Percentiles rank a stretch among this genome's conserved stretches.
Conservation (phyloP, 2,888 invertebrate genomes). For the Hypselothyrea guttata region DNA sequence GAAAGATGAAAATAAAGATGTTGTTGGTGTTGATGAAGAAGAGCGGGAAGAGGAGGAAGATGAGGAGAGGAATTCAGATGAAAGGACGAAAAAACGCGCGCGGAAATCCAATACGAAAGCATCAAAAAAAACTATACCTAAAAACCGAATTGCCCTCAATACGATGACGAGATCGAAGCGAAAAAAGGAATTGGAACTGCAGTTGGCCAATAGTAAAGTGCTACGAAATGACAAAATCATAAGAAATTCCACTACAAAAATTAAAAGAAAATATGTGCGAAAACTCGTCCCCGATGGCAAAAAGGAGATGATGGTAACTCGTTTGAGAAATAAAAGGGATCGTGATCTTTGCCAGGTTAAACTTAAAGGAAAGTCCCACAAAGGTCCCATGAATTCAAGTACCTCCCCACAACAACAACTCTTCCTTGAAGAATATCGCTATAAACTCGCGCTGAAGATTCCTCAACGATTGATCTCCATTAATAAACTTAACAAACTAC, state of each 20-base stretch:
- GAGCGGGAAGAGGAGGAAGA: neutral
- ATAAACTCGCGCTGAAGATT: slow-evolving; percentile 91
- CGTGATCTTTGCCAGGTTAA: slow-evolving; percentile 43
- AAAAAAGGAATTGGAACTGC: slow-evolving; percentile 80
- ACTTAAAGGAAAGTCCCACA: slow-evolving; percentile 83
- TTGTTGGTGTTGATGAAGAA: slow-evolving; percentile 17
- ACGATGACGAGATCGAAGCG: slow-evolving; percentile 82
- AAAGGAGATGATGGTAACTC: slow-evolving; percentile 67
- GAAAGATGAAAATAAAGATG: neutral
- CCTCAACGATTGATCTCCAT: slow-evolving; percentile 91
- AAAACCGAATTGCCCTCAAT: slow-evolving; percentile 66
- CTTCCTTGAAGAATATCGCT: slow-evolving; percentile 88
- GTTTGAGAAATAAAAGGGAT: slow-evolving; percentile 65
- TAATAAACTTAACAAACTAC: slow-evolving; percentile 86
- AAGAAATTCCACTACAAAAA: slow-evolving; percentile 77
- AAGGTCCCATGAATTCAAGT: slow-evolving; percentile 13
- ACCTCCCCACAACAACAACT: slow-evolving; percentile 64
- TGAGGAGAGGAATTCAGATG: neutral
- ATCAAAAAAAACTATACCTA: neutral
- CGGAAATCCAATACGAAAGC: slow-evolving; percentile 10
- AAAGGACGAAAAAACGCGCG: neutral
- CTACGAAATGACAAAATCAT: slow-evolving; percentile 81
- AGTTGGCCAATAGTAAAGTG: slow-evolving; percentile 81
- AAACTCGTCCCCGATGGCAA: slow-evolving; percentile 65
- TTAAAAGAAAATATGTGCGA: slow-evolving; percentile 77